phyloP scores from a whole-genome alignment of 1,140 invertebrate species.

The Radopholus similis region DNA sequence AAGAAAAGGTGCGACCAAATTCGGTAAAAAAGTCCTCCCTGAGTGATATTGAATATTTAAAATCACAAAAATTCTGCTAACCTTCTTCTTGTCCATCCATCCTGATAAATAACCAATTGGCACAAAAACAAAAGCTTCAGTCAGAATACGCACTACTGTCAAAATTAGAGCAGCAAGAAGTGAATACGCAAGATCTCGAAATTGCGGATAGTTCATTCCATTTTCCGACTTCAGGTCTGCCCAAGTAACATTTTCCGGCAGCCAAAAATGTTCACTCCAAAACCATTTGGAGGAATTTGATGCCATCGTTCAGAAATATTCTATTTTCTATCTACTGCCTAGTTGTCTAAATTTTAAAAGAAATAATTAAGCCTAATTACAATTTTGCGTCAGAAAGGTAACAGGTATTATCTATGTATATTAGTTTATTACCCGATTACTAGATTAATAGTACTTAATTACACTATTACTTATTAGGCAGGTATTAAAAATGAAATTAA shows the following conservation, averaged over 20 bases:
- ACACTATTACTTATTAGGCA: too few species aligned
- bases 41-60: slow-evolving; percentile 14
- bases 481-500: too few species aligned
- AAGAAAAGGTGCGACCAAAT: slow-evolving; percentile 31
- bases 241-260: slow-evolving; percentile 23
- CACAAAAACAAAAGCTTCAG: slow-evolving; percentile 55
- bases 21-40: slow-evolving; percentile 9
- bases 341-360: too few species aligned
- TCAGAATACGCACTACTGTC: slow-evolving; percentile 47
- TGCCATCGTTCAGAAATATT: too few species aligned
- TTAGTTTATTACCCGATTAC: too few species aligned
- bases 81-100: slow-evolving; percentile 43
- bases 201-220: slow-evolving; percentile 45
- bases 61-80: slow-evolving; percentile 4
- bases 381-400: too few species aligned
- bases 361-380: too few species aligned
- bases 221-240: slow-evolving; percentile 19
- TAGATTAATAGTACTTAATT: too few species aligned
- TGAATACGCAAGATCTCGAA: slow-evolving; percentile 49
- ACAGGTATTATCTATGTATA: too few species aligned
- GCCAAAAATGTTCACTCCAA: slow-evolving; percentile 27
- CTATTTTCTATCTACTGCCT: too few species aligned
- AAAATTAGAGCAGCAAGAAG: slow-evolving; percentile 44
- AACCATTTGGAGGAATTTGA: background rate
- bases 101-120: slow-evolving; percentile 49